Evolutionary conservation across 2,797 vertebrate species (phyloP).

Genomic region (Rhinophrynus dorsalis): DNA sequence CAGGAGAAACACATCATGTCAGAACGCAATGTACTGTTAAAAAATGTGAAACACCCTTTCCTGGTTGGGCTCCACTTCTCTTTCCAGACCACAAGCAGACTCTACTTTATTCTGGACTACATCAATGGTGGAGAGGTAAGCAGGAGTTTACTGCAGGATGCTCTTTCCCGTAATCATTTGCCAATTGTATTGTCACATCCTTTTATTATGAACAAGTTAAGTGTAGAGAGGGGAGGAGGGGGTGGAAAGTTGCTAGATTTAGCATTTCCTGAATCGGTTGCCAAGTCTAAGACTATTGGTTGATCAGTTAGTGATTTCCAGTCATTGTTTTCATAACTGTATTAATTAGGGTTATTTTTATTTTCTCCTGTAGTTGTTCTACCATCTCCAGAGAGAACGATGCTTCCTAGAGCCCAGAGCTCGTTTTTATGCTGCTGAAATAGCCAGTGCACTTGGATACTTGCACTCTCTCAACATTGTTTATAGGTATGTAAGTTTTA

Average conservation of each 20-base stretch:
- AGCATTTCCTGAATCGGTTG: conserved; percentile 59
- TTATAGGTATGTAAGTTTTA: conserved; percentile 73
- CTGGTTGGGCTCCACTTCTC: conserved; percentile 95
- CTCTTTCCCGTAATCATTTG: conserved; percentile 47
- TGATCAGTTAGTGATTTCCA: conserved; percentile 74
- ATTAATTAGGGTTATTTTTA: conserved; percentile 68
- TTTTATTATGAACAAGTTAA: conserved; percentile 58
- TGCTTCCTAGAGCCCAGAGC: conserved; percentile 96
- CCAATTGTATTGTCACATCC: conserved; percentile 46
- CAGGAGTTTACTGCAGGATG: conserved; percentile 16
- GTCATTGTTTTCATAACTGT: conserved; percentile 75
- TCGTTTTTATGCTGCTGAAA: conserved; percentile 95
- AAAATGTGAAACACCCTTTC: conserved; percentile 97
- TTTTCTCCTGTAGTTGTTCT: conserved; percentile 86
- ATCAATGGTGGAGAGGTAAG: conserved; percentile 97
- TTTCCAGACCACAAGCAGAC: conserved; percentile 94
- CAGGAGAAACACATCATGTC: conserved; percentile 99
- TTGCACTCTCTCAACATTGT: conserved; percentile 97
- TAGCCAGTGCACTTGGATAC: conserved; percentile 95
- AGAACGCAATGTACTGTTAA: conserved; percentile 92
- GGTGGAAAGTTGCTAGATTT: conserved; percentile 64
- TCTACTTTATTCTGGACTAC: conserved; percentile 97
- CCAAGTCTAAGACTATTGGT: conserved; percentile 62
- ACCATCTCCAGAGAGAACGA: conserved; percentile 96
- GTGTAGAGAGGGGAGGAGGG: conserved; percentile 58